phyloP scores from a whole-genome alignment of 2,797 vertebrate species.

The Epinephelus awoara region DNA sequence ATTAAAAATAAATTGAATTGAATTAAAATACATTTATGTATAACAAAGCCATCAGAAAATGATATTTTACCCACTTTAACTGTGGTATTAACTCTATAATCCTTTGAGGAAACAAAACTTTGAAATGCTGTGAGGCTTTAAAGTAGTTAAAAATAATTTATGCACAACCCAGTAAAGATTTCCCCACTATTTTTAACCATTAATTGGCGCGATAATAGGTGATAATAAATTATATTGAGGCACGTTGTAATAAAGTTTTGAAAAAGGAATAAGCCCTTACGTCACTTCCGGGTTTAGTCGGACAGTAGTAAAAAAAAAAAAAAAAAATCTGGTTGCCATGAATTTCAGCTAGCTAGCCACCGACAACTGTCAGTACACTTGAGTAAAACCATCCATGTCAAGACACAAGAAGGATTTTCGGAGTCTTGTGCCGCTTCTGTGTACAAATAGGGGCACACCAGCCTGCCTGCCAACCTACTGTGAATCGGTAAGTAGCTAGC shows the following conservation, averaged over 20 bases:
- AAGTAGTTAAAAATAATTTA: not conserved
- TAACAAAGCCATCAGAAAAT: not conserved
- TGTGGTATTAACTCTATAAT: not conserved
- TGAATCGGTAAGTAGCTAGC: slow-evolving; percentile 77
- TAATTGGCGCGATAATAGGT: not conserved
- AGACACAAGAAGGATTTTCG: slow-evolving; percentile 64
- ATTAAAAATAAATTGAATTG: no score
- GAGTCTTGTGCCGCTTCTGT: slow-evolving; percentile 68
- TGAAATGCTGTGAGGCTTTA: not conserved
- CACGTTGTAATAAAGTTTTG: slow-evolving; percentile 53
- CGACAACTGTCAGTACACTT: slow-evolving; percentile 55
- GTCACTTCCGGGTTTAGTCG: slow-evolving; percentile 79
- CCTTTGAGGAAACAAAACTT: not conserved
- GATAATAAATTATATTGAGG: not conserved
- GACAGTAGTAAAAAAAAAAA: slow-evolving; percentile 73
- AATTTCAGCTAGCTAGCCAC: slow-evolving; percentile 76
- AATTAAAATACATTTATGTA: no score
- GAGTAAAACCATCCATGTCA: slow-evolving; percentile 80
- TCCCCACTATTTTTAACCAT: not conserved
- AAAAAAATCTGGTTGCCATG: slow-evolving; percentile 69
- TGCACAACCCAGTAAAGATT: not conserved
- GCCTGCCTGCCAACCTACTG: slow-evolving; percentile 54
- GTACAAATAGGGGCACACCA: slow-evolving; percentile 57
- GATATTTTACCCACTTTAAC: not conserved
- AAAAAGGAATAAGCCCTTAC: slow-evolving; percentile 24